Evolutionary conservation across 2,113 vertebrate species (phyloP).

Genomic region (Triplophysa dalaica): DNA sequence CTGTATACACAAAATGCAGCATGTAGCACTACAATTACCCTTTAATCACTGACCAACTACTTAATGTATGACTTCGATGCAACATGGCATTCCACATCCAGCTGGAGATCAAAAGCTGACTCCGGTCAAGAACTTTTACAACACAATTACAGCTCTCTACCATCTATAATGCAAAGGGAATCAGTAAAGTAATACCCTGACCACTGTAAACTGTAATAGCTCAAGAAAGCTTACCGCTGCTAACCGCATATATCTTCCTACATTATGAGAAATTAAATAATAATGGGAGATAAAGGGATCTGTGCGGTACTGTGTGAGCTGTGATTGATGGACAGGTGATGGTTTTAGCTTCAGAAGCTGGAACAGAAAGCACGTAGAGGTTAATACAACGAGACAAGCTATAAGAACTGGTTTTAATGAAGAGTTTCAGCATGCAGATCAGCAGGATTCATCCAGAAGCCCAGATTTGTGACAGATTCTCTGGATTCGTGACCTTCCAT

Average conservation of each 20-base stretch:
- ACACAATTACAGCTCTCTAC: slow-evolving; percentile 59
- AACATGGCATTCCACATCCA: slow-evolving; percentile 68
- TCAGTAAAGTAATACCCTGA: slow-evolving; percentile 34
- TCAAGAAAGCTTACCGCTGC: slow-evolving; percentile 29
- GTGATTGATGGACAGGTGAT: not conserved
- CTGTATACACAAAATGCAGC: slow-evolving; percentile 50
- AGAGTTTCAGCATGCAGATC: not conserved
- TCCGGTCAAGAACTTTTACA: slow-evolving; percentile 68
- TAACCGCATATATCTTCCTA: slow-evolving; percentile 19
- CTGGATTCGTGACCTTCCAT: not conserved
- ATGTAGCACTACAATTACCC: slow-evolving; percentile 75
- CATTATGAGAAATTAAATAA: slow-evolving; percentile 27
- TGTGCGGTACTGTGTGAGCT: slow-evolving; percentile 16
- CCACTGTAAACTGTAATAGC: slow-evolving; percentile 23
- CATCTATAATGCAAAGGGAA: slow-evolving; percentile 43
- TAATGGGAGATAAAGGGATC: slow-evolving; percentile 2
- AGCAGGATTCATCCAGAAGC: slow-evolving; percentile 1
- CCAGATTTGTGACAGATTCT: not conserved
- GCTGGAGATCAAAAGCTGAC: slow-evolving; percentile 63
- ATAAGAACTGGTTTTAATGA: not conserved
- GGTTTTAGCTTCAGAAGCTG: slow-evolving; percentile 16
- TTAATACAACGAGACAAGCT: slow-evolving; percentile 7
- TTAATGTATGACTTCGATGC: slow-evolving; percentile 74
- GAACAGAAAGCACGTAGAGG: not conserved
- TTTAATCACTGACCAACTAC: slow-evolving; percentile 68